These are phyloP conservation scores for Bos javanicus DNA, from an alignment of 2,113 vertebrate species.

Conservation along the genomic window DNA sequence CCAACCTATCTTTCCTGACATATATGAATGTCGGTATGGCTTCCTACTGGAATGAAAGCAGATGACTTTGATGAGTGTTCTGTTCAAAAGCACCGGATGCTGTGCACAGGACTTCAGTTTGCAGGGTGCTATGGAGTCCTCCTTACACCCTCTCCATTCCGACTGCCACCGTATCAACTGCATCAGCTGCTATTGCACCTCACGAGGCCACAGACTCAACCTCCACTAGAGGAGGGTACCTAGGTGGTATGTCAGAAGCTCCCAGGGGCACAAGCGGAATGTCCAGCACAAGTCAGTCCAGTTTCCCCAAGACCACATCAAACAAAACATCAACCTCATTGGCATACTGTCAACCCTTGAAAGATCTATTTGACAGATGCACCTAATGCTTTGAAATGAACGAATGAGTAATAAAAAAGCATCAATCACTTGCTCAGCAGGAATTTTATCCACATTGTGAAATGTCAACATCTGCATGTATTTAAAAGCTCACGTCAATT, in stretches of 20 bases:
- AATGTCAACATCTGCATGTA: not conserved
- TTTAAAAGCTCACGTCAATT: conserved; percentile 1
- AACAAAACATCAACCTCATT: not conserved
- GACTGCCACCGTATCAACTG: not conserved
- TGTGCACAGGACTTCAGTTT: not conserved
- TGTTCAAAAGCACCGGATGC: not conserved
- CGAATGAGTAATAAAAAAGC: not conserved
- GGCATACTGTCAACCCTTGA: not conserved
- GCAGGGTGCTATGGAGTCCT: not conserved
- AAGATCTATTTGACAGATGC: not conserved
- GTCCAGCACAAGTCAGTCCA: not conserved
- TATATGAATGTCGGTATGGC: fast-evolving
- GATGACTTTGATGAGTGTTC: not conserved
- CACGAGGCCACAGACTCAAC: not conserved
- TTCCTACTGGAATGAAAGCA: not conserved
- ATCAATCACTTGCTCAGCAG: not conserved
- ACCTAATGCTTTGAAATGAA: not conserved
- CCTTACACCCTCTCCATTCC: not conserved
- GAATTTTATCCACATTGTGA: not conserved
- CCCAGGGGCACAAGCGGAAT: not conserved
- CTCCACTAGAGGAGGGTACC: not conserved
- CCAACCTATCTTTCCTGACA: not conserved
- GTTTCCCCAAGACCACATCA: not conserved
- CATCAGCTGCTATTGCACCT: not conserved
- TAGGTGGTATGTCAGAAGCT: not conserved